Percentiles rank a stretch among this genome's conserved stretches.
phyloP scores from a whole-genome alignment of 2,888 invertebrate genomes.

The Nymphalis urticae region DNA sequence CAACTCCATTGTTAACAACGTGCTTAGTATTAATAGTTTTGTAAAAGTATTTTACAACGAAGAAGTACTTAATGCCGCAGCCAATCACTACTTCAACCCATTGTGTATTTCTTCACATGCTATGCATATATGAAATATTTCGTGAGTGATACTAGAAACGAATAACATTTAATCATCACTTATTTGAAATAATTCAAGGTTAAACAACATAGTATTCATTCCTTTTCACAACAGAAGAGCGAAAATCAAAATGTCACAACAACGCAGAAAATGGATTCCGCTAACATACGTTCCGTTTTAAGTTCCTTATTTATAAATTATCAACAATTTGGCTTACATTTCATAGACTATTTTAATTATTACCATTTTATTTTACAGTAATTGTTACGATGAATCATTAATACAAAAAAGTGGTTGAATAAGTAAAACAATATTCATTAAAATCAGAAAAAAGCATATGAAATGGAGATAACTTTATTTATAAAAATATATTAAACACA shows the following conservation, averaged over 20 bases:
- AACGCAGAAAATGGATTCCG: slow-evolving; percentile 80
- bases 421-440: too few species aligned
- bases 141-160: slow-evolving; percentile 42
- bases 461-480: too few species aligned
- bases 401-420: too few species aligned
- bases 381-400: too few species aligned
- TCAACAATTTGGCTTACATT: neutral
- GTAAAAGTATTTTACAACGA: slow-evolving; percentile 48
- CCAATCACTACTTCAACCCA: slow-evolving; percentile 76
- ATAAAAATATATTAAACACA: too few species aligned
- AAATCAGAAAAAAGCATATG: too few species aligned
- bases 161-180: slow-evolving; percentile 54
- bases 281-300: slow-evolving; percentile 45
- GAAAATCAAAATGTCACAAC: slow-evolving; percentile 78
- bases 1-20: slow-evolving; percentile 65
- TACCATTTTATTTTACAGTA: too few species aligned
- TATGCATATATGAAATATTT: slow-evolving; percentile 41
- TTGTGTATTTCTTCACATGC: slow-evolving; percentile 54
- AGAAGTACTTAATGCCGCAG: slow-evolving; percentile 64
- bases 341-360: too few species aligned
- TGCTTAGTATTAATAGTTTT: slow-evolving; percentile 36
- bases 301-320: slow-evolving; percentile 12
- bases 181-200: slow-evolving; percentile 43
- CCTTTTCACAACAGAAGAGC: slow-evolving; percentile 53
- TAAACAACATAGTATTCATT: slow-evolving; percentile 50